Evolutionary conservation across 2,888 invertebrate genomes (phyloP).

Genomic region (Caenorhabditis drosophilae): DNA sequence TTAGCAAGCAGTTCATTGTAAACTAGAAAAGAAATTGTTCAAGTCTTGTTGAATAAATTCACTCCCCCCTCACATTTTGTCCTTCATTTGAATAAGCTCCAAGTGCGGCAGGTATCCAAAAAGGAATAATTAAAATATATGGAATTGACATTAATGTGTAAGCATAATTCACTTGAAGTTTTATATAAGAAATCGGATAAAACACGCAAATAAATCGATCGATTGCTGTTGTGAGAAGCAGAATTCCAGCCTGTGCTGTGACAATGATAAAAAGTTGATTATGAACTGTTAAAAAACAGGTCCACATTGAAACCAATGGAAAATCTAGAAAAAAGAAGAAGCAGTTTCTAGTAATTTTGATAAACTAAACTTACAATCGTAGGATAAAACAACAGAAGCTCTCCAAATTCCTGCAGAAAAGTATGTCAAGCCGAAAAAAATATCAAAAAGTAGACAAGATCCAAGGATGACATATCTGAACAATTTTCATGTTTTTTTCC

Average conservation of each 20-base stretch:
- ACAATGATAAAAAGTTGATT: constrained; percentile 46
- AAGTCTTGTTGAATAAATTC: neutral
- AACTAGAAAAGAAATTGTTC: constrained; percentile 22
- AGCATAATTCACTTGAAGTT: constrained; percentile 33
- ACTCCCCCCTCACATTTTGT: neutral
- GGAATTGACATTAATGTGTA: constrained; percentile 36
- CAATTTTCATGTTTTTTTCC: too few relatives aligned
- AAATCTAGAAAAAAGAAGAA: constrained; percentile 27
- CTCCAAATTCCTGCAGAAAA: constrained; percentile 41
- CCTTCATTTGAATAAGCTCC: constrained; percentile 6
- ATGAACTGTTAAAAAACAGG: constrained; percentile 35
- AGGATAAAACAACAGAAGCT: constrained; percentile 19
- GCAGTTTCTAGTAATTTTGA: neutral
- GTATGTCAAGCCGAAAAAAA: constrained; percentile 47
- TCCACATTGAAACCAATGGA: constrained; percentile 36
- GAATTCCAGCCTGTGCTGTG: constrained; percentile 43
- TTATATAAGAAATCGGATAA: constrained; percentile 41
- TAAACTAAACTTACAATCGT: constrained; percentile 25
- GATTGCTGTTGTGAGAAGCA: constrained; percentile 33
- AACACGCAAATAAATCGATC: constrained; percentile 50
- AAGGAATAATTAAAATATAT: constrained; percentile 27
- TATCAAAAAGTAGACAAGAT: constrained; percentile 42
- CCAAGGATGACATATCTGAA: constrained; percentile 40
- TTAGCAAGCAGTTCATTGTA: constrained; percentile 41
- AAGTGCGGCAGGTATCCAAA: constrained; percentile 28